phyloP scores from a whole-genome alignment of 2,113 vertebrate genomes.

The Nymphicus hollandicus region DNA sequence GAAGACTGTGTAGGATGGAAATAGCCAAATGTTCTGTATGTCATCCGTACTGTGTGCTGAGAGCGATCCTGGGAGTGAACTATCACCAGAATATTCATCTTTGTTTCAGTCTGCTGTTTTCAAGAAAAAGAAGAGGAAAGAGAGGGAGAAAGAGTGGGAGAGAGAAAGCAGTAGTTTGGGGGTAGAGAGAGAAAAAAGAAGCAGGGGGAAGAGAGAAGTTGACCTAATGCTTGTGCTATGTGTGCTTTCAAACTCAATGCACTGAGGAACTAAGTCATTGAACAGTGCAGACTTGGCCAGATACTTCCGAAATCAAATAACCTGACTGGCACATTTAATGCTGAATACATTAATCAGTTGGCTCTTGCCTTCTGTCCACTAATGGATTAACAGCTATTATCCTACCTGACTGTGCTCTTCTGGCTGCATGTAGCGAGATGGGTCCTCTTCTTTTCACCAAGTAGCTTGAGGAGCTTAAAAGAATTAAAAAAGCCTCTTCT shows the following conservation, averaged over 20 bases:
- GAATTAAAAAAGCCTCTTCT: neutral
- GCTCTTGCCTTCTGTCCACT: neutral
- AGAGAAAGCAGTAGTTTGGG: neutral
- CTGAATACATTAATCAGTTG: neutral
- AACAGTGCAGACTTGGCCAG: neutral
- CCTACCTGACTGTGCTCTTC: slow-evolving; percentile 77
- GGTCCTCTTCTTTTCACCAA: slow-evolving; percentile 66
- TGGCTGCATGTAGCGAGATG: slow-evolving; percentile 61
- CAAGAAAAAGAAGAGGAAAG: neutral
- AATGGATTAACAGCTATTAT: neutral
- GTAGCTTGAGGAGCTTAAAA: slow-evolving; percentile 14
- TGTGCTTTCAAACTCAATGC: neutral
- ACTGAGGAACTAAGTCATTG: neutral
- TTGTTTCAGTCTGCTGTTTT: neutral
- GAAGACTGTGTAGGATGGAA: neutral
- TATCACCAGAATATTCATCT: neutral
- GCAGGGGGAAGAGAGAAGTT: neutral
- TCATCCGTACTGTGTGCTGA: neutral
- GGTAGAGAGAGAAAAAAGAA: neutral
- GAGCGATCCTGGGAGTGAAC: neutral
- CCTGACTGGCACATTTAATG: neutral
- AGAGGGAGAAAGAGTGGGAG: neutral
- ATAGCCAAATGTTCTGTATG: neutral
- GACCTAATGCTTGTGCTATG: neutral
- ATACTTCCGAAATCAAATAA: neutral